phyloP scores from a whole-genome alignment of 2,113 vertebrate genomes.

The Chiloscyllium plagiosum region DNA sequence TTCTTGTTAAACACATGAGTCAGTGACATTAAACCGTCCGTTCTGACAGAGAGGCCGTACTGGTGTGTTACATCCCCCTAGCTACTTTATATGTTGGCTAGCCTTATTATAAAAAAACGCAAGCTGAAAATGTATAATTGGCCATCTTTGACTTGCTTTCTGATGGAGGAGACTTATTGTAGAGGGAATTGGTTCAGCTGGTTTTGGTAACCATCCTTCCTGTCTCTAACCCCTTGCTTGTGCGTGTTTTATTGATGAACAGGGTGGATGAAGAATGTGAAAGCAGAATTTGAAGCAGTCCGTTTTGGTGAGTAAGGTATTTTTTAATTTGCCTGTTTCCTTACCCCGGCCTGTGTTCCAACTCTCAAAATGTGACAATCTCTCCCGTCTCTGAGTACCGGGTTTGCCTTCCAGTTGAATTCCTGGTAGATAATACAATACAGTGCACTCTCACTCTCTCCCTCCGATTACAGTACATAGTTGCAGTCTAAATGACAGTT shows the following conservation, averaged over 20 bases:
- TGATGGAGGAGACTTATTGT: not conserved
- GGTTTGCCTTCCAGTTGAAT: not conserved
- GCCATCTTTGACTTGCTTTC: not conserved
- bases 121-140: not conserved
- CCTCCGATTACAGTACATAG: not conserved
- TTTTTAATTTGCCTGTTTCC: not conserved
- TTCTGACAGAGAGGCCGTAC: not conserved
- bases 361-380: not conserved
- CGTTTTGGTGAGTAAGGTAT: conserved; percentile 64
- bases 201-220: not conserved
- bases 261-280: conserved; percentile 88
- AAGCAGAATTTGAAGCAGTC: conserved; percentile 69
- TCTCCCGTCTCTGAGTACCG: not conserved
- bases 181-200: not conserved
- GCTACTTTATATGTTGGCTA: not conserved
- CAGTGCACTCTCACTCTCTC: not conserved
- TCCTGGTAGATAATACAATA: not conserved
- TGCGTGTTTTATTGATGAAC: conserved; percentile 40
- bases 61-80: not conserved
- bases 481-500: not conserved
- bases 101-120: not conserved
- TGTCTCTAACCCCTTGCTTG: no score
- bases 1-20: not conserved
- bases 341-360: not conserved
- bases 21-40: not conserved